phyloP scores from a whole-genome alignment of 1,140 invertebrate genomes.

The Carcinoscorpius rotundicauda region DNA sequence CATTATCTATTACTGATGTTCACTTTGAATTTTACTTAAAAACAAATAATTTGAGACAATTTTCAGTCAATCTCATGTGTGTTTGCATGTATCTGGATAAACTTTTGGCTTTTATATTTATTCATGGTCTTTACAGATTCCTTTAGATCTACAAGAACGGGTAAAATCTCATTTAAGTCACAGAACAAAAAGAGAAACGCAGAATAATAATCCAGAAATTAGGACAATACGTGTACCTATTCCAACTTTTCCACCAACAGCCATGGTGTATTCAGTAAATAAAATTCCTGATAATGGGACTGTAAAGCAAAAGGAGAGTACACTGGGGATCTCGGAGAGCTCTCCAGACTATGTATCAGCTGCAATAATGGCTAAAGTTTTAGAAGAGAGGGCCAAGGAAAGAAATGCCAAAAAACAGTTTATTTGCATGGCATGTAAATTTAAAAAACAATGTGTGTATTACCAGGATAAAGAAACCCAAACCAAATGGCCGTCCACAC shows the following conservation, averaged over 20 bases:
- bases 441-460: conserved; percentile 8
- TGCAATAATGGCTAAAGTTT: conserved; percentile 81
- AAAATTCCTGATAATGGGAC: conserved; percentile 26
- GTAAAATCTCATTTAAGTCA: conserved; percentile 42
- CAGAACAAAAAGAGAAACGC: conserved; percentile 5
- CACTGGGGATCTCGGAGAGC: conserved; percentile 22
- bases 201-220: conserved; percentile 12
- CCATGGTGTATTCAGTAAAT: conserved; percentile 73
- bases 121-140: conserved; percentile 50
- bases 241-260: conserved; percentile 71
- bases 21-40: too few relatives aligned
- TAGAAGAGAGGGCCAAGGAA: conserved; percentile 68
- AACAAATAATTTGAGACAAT: too few relatives aligned
- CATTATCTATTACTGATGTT: too few relatives aligned
- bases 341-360: conserved; percentile 70
- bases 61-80: too few relatives aligned
- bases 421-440: conserved; percentile 16
- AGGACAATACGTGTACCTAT: conserved; percentile 57
- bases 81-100: too few relatives aligned
- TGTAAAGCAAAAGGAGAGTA: conserved; percentile 18
- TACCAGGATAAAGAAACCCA: conserved; percentile 20
- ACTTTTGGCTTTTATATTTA: conserved; percentile 5
- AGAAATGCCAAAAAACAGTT: conserved; percentile 42
- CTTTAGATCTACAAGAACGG: conserved; percentile 76
- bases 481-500: conserved; percentile 11